Evolutionary conservation across 2,797 vertebrate genomes (phyloP), one percentile per base, ranked within the genome.

Genomic region (Meda fulgida): DNA sequence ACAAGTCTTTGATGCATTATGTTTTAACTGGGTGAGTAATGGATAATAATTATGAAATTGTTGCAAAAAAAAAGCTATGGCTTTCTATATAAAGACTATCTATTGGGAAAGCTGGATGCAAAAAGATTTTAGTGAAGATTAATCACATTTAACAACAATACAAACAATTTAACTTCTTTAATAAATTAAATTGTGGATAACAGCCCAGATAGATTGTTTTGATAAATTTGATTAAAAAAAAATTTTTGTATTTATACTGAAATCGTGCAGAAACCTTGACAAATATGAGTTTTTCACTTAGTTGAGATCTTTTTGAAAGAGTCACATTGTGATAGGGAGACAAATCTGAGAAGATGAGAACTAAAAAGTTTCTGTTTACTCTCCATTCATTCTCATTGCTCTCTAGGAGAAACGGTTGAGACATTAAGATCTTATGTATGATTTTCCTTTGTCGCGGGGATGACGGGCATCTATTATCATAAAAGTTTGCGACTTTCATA

Each of bases 401-500:
- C n/a, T 63, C 16, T 29, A 43, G 16, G 21, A 66, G 46, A 84
- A 84, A 21, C 46, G 43, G 23, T n/a, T 67, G 16, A 55, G 31
- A 79, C 53, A 79, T 65, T 84, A 36, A 60, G 6, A 48, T 78
- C 55, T 72, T 38, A 53, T 80, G 38, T 51, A 19, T 51, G 8
- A 58, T 71, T 78, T 55, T 58, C 18, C 7, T 43, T 70, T 63
- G 46, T 48, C 8, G 19, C 7, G 9, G 23, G 21, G 31, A 70
- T 78, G 26, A 16, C 31, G 19, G 18, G 60, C n/a, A 86, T 53
- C 66, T 85, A 77, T 69, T 83, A 67, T 87, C 23, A 46, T 1
- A 0, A n/a, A 43, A 84, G 81, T 79, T 31, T 60, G 48, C 7
- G 71, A 69, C 66, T 79, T 82, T 73, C 76, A 77, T 84, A 86